Evolutionary conservation across 2,888 invertebrate species (phyloP).

Genomic region (Ormia ochracea): DNA sequence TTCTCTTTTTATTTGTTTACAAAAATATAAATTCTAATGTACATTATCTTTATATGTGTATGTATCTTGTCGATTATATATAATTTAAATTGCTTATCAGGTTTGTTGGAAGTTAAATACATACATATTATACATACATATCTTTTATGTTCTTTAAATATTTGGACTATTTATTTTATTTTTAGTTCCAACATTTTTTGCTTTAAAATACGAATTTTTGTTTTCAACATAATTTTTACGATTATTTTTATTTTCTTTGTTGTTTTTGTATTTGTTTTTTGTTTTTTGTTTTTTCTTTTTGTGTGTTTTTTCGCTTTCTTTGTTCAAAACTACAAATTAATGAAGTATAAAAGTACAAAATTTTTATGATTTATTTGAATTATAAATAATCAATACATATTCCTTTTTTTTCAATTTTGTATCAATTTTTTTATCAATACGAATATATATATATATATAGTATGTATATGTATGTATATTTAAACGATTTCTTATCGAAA

Average conservation of each 20-base stretch:
- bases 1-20: conserved; percentile 42
- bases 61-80: conserved; percentile 28
- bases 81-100: conserved; percentile 59
- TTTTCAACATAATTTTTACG: conserved; percentile 46
- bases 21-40: conserved; percentile 61
- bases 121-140: conserved; percentile 37
- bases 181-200: conserved; percentile 45
- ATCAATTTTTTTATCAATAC: conserved; percentile 45
- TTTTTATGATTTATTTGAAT: conserved; percentile 36
- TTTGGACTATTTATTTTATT: conserved; percentile 40
- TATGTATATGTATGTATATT: conserved; percentile 47
- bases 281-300: too few relatives aligned
- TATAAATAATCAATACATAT: conserved; percentile 48
- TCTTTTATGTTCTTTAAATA: conserved; percentile 18
- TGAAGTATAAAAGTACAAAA: conserved; percentile 61
- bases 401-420: conserved; percentile 3
- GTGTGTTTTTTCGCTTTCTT: too few relatives aligned
- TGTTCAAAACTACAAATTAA: conserved; percentile 55
- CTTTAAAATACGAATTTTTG: conserved; percentile 24
- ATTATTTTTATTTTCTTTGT: conserved; percentile 8
- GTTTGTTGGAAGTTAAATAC: conserved; percentile 59
- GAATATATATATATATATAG: too few relatives aligned
- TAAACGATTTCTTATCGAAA: conserved; percentile 61
- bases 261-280: too few relatives aligned
- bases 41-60: conserved; percentile 9